phyloP scores from a whole-genome alignment of 2,888 invertebrate genomes.

The Calliopum simillimum region DNA sequence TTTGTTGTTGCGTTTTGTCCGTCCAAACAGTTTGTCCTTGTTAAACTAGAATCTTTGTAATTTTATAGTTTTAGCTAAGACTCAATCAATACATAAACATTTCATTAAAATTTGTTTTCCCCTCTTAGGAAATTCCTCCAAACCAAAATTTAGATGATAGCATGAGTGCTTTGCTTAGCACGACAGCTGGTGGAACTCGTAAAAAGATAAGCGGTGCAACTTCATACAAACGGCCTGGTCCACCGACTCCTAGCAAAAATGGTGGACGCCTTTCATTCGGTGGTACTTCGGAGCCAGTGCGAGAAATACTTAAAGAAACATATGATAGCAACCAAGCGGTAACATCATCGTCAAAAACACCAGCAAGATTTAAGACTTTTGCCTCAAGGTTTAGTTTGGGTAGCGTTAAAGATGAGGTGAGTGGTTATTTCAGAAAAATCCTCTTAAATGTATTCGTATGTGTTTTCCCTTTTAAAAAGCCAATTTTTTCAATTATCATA shows the following conservation, averaged over 20 bases:
- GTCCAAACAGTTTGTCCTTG: too few relatives aligned
- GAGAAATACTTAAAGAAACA: constrained; percentile 72
- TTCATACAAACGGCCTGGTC: constrained; percentile 86
- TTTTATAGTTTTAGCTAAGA: too few relatives aligned
- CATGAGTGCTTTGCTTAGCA: constrained; percentile 65
- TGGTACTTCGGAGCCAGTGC: constrained; percentile 65
- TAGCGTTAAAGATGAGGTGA: constrained; percentile 66
- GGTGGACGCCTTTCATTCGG: constrained; percentile 78
- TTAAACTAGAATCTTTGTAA: too few relatives aligned
- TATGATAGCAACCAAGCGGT: constrained; percentile 55
- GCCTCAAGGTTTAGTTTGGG: constrained; percentile 68
- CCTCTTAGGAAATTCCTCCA: constrained; percentile 55
- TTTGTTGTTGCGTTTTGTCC: too few relatives aligned
- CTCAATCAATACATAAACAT: neutral
- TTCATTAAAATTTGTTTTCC: constrained; percentile 28
- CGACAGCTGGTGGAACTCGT: constrained; percentile 61
- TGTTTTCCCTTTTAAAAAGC: neutral
- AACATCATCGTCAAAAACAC: constrained; percentile 72
- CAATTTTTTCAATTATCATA: too few relatives aligned
- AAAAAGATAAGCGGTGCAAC: constrained; percentile 73
- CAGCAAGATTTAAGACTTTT: constrained; percentile 74
- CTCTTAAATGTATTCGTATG: too few relatives aligned
- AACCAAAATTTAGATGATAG: constrained; percentile 63
- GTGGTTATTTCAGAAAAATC: constrained; percentile 21
- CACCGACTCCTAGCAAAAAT: constrained; percentile 88